Evolutionary conservation across 1,140 invertebrate species (phyloP).

Genomic region (Thereuonema tuberculata): DNA sequence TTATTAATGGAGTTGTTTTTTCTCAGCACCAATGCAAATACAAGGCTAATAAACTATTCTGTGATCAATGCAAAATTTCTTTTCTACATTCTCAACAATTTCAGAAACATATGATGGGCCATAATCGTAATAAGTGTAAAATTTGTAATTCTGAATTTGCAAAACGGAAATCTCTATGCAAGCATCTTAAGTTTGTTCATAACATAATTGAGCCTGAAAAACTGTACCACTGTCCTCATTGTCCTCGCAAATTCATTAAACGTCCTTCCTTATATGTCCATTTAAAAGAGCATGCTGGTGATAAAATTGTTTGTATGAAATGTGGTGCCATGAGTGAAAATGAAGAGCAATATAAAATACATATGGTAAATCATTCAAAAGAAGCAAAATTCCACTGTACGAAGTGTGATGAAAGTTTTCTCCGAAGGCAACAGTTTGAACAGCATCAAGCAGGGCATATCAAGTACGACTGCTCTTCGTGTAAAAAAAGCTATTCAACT

Average conservation of each 20-base stretch:
- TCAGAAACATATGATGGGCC: conserved; percentile 13
- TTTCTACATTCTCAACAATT: conserved; percentile 10
- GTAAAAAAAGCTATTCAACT: conserved; percentile 18
- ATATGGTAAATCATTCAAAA: conserved; percentile 20
- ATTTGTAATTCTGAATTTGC: conserved; percentile 14
- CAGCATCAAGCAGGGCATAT: conserved; percentile 21
- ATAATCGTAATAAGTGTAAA: conserved; percentile 15
- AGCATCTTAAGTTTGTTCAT: conserved; percentile 13
- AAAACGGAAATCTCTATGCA: conserved; percentile 15
- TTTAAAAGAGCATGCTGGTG: conserved; percentile 21
- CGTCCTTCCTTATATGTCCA: conserved; percentile 19
- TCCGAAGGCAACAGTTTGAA: conserved; percentile 17
- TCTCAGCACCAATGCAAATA: not conserved
- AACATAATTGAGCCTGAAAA: conserved; percentile 15
- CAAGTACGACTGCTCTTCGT: conserved; percentile 19
- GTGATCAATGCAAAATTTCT: conserved; percentile 10
- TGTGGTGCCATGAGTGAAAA: conserved; percentile 23
- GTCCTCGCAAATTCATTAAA: conserved; percentile 16
- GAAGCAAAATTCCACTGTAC: conserved; percentile 19
- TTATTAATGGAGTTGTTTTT: not conserved
- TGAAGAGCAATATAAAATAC: conserved; percentile 16
- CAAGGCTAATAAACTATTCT: not conserved
- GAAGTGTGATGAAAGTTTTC: conserved; percentile 21
- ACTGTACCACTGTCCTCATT: conserved; percentile 14
- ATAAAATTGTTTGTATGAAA: conserved; percentile 21